Evolutionary conservation across 2,113 vertebrate species (phyloP), one percentile per base, ranked within the genome.

Genomic region (Callopanchax toddi): DNA sequence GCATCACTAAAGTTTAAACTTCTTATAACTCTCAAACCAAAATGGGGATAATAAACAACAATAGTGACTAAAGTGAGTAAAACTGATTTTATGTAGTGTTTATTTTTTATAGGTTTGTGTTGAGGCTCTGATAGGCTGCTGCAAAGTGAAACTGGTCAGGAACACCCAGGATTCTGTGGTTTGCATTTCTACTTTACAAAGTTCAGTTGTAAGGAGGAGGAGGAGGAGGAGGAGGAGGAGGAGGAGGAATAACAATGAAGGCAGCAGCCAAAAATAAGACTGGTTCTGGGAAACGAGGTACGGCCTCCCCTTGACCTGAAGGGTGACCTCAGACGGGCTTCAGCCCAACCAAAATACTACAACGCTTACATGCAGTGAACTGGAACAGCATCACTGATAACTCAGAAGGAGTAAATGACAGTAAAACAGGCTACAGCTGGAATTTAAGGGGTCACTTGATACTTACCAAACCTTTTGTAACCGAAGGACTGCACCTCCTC

Each of bases 401-500:
- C 11, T 10, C 59, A 53, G n/a, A 5, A 29, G 34, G 25, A 39
- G 61, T n/a, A 18, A 12, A 9, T 46, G 57, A 16, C 16, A 42
- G 51, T 55, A 23, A 65, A 39, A 32, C 42, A 42, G 50, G 29
- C 58, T 45, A 62, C 8, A 51, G 46, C n/a, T 45, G 54, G 58
- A 71, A 58, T 9, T 60, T 6, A 45, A 60, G 16, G 39, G 44
- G 43, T 55, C 6, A 49, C 11, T 16, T 15, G 43, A 36, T 70
- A 96, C 97, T 98, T 85, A 99, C 97, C 97, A 91, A 99, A 99
- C 81, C 97, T 92, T 92, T 98, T 99, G 84, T 99, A 99, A 72
- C 97, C 97, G 64, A 99, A 98, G 90, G 97, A 98, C 85, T 98
- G 97, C 74, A 98, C 96, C 91, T 99, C 97, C 90, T 99, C 97